Evolutionary conservation across 35 echinoderm and acorn worm species (phyloP), one percentile per base, ranked within the genome.

Genomic region (Holothuria glaberrima): DNA sequence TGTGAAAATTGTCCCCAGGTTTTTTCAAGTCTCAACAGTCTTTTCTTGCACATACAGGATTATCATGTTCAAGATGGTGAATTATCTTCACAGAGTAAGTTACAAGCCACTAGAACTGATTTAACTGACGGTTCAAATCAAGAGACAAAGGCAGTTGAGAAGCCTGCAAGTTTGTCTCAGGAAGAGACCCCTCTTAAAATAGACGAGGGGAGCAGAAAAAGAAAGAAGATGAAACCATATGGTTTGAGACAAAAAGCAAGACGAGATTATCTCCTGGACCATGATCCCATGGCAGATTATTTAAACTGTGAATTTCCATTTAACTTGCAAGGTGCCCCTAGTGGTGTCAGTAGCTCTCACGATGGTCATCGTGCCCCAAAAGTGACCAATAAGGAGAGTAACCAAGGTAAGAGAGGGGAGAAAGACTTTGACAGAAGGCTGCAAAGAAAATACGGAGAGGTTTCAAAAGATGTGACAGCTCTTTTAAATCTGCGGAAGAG

Each of bases 201-300:
- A 17, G 41, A 32, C 6, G 58, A 59, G 27, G 80, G 58, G 33
- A 31, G 29, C 80, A 61, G 80, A 56, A 30, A 57, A n/a, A 84
- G 80, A n/a, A 84, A 56, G 29, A 84, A 84, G 24, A 63, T 54
- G 4, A 84, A 59, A 61, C 80, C 80, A 62, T 87, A 87, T 36
- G 34, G 33, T 20, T 50, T 87, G 35, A 67, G 85, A 67, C 34
- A 87, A 13, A 36, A 69, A 30, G 85, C 85, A 21, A 87, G 85
- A 70, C 66, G 85, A 50, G 85, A 87, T 50, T 87, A 87, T 62
- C 60, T 67, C 4, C 35, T 87, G 1, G 85, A 87, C 65, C 60
- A 87, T 70, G 85, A 87, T 52, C 85, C 85, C 10, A 87, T 87
- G 85, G n/a, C 41, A 31, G 66, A 87, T 20, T 57, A 54, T 54